Base-by-base conservation (phyloP, 2,888 invertebrate species). In the Orthosia cruda region DNA sequence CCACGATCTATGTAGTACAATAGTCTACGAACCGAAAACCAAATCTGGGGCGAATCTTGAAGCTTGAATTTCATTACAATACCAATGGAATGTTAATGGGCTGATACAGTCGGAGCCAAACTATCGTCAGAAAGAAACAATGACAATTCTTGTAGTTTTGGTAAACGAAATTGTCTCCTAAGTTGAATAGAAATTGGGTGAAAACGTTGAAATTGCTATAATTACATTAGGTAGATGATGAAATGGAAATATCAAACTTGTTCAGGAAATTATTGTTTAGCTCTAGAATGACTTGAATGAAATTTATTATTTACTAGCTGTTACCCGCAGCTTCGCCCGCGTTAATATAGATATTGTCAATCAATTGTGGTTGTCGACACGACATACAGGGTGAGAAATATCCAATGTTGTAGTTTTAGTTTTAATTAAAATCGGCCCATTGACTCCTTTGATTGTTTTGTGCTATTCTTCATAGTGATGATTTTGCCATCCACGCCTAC, bases 81-180 rank as follows among this genome's bases (percentile, higher is more conserved):
- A 79, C 82, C 85, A 78, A 73, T 75, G 86, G 90, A 91, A 91
- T 91, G 85, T 89, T 91, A 92, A 91, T 90, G 85, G 86, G 74
- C 65, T 76, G 83, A 87, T 88, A 89, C 86, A 85, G 89, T 87
- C 72, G 59, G 71, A 79, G 78, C 87, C 84, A 82, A 85, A 86
- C 87, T 88, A 83, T 68, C 58, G 61, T 67, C 75, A 71, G 65
- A 84, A 86, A 85, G 81, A 86, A 89, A 86, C 75, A 87, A 85
- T 79, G 61, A 45, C 61, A 57, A 12, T 32, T 54, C 40, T 63
- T 15, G 12, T 54, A 74, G 45, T 50, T 55, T 40, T 52, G 16
- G 26, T 54, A 52, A 50, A 47, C 63, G 3, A 52, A 65, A 65
- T 23, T 77, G 23, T 11, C 13, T 23, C 26, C 57, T 18, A 45